Percentiles rank a stretch among this genome's conserved stretches.
Evolutionary conservation across 2,113 vertebrate species (phyloP).

Genomic region (Neolamprologus longior): DNA sequence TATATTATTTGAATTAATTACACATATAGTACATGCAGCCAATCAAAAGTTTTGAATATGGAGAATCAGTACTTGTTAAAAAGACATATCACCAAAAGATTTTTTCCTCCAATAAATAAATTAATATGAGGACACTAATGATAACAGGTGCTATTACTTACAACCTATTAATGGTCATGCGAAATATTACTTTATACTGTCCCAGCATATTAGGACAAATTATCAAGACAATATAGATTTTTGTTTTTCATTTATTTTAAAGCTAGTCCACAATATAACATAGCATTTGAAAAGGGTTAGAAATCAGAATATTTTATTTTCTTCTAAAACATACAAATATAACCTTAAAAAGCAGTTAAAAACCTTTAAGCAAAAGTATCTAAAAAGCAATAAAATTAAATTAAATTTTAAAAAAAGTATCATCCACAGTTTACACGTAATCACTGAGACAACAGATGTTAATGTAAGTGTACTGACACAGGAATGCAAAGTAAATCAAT

Average conservation of each 20-base stretch:
- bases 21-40: not conserved
- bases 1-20: not conserved
- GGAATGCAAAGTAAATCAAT: slow-evolving; percentile 41
- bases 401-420: not conserved
- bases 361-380: not conserved
- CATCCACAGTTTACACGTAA: not conserved
- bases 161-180: not conserved
- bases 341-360: slow-evolving; percentile 21
- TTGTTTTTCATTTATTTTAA: not conserved
- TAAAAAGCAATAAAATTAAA: not conserved
- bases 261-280: not conserved
- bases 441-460: not conserved
- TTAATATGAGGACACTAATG: not conserved
- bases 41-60: not conserved
- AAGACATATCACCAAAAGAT: not conserved
- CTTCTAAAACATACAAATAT: slow-evolving; percentile 52
- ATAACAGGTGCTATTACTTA: not conserved
- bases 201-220: not conserved
- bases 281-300: not conserved
- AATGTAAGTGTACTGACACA: not conserved
- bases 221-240: not conserved
- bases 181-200: not conserved
- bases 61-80: not conserved
- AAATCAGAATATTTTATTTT: slow-evolving; percentile 2
- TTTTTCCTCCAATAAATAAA: not conserved